phyloP scores from a whole-genome alignment of 2,888 invertebrate species.

The Dendrolimus houi region DNA sequence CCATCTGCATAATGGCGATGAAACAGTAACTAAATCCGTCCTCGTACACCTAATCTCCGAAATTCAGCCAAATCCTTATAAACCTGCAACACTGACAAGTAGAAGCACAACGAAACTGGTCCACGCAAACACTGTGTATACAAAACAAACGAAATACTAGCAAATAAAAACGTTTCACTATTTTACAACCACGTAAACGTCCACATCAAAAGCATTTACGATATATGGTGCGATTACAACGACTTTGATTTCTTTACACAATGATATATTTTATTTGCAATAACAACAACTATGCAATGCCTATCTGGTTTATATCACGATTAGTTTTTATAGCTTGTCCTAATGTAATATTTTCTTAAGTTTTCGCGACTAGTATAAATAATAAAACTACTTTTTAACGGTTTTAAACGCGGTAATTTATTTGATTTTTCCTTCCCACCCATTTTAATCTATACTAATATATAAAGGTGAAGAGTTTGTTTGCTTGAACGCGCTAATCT shows the following conservation, averaged over 20 bases:
- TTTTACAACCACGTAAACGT: conserved; percentile 46
- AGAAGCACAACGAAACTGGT: conserved; percentile 23
- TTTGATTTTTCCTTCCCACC: too few species aligned
- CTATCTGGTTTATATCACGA: background rate
- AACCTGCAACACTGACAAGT: background rate
- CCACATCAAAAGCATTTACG: conserved; percentile 39
- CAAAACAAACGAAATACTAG: conserved; percentile 28
- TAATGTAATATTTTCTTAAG: too few species aligned
- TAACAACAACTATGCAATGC: conserved; percentile 6
- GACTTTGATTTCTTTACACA: conserved; percentile 16
- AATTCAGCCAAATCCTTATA: too few species aligned
- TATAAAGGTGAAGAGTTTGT: too few species aligned
- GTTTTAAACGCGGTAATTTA: too few species aligned
- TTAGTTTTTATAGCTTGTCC: background rate
- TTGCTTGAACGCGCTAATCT: too few species aligned
- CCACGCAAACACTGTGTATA: conserved; percentile 17
- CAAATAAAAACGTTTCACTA: conserved; percentile 43
- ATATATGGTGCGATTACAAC: conserved; percentile 16
- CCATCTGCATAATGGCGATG: too few species aligned
- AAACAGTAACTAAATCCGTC: too few species aligned
- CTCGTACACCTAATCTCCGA: too few species aligned
- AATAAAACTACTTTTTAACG: too few species aligned
- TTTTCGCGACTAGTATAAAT: too few species aligned
- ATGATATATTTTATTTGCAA: conserved; percentile 14
- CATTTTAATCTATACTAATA: too few species aligned